Conservation (phyloP, 2,888 invertebrate genomes). For the Torymus auratus region DNA sequence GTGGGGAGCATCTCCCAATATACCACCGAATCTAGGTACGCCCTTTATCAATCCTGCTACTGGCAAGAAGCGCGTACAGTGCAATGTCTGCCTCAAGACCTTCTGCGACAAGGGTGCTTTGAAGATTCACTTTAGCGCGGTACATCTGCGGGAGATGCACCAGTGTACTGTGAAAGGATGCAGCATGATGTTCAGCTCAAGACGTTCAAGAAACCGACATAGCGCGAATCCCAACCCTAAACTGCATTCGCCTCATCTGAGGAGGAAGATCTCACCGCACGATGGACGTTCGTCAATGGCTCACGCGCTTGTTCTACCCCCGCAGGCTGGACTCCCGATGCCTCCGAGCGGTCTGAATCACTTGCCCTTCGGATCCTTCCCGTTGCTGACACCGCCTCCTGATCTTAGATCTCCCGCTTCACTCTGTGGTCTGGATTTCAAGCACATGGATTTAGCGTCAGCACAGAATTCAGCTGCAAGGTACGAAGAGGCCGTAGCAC, state of each 20-base stretch:
- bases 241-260: conserved; percentile 94
- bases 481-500: conserved; percentile 78
- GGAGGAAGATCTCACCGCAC: conserved; percentile 95
- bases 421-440: conserved; percentile 81
- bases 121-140: conserved; percentile 99
- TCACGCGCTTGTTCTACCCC: conserved; percentile 88
- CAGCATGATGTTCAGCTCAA: conserved; percentile 99
- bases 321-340: conserved; percentile 82
- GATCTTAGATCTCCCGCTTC: conserved; percentile 81
- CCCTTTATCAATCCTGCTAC: conserved; percentile 95
- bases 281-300: conserved; percentile 94
- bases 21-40: conserved; percentile 90
- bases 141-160: conserved; percentile 99
- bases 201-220: conserved; percentile 96
- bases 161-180: conserved; percentile 99
- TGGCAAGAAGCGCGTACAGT: conserved; percentile 97
- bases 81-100: conserved; percentile 98
- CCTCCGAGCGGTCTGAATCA: conserved; percentile 84
- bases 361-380: conserved; percentile 88
- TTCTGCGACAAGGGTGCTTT: conserved; percentile 99
- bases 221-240: conserved; percentile 99
- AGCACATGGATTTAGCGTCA: conserved; percentile 82
- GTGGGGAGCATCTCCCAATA: conserved; percentile 82
- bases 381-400: conserved; percentile 84
- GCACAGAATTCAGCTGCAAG: conserved; percentile 71